phyloP scores from a whole-genome alignment of 1,140 invertebrate species.

The Zaprionus davidi region DNA sequence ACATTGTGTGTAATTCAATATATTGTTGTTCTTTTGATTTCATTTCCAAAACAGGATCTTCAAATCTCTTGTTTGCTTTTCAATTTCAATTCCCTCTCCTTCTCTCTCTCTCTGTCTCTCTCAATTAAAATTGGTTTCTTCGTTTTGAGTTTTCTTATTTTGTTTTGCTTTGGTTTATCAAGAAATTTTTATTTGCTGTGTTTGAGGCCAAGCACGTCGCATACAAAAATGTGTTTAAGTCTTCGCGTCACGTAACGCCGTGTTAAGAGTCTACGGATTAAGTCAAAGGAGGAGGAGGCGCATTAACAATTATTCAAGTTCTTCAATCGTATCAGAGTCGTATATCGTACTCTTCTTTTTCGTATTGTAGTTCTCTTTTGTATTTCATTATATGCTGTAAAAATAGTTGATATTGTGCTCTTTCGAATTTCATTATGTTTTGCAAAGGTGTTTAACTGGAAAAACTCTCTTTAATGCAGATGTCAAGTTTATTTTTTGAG shows the following conservation, averaged over 20 bases:
- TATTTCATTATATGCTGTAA: conserved; percentile 19
- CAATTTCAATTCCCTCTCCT: conserved; percentile 17
- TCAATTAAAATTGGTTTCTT: conserved; percentile 44
- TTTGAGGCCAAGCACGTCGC: conserved; percentile 66
- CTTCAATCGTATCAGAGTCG: conserved; percentile 4
- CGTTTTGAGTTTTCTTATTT: conserved; percentile 21
- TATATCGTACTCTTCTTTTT: not conserved
- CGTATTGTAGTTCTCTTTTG: not conserved
- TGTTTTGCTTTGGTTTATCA: conserved; percentile 54
- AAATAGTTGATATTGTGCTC: not conserved
- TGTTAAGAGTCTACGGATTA: conserved; percentile 24
- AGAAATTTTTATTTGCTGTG: conserved; percentile 61
- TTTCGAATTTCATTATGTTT: conserved; percentile 8
- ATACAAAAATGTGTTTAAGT: conserved; percentile 58
- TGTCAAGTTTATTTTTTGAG: not conserved
- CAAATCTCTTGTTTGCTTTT: conserved; percentile 27
- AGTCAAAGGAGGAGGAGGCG: not conserved
- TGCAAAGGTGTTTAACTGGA: not conserved
- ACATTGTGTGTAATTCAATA: conserved; percentile 79
- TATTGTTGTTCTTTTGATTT: conserved; percentile 68
- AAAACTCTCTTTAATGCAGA: not conserved
- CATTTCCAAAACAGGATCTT: conserved; percentile 65
- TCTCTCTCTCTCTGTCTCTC: conserved; percentile 25
- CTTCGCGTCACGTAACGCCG: conserved; percentile 71
- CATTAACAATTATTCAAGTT: conserved; percentile 21